Base-by-base conservation (phyloP, 2,797 vertebrate species). In the Myioborus miniatus region DNA sequence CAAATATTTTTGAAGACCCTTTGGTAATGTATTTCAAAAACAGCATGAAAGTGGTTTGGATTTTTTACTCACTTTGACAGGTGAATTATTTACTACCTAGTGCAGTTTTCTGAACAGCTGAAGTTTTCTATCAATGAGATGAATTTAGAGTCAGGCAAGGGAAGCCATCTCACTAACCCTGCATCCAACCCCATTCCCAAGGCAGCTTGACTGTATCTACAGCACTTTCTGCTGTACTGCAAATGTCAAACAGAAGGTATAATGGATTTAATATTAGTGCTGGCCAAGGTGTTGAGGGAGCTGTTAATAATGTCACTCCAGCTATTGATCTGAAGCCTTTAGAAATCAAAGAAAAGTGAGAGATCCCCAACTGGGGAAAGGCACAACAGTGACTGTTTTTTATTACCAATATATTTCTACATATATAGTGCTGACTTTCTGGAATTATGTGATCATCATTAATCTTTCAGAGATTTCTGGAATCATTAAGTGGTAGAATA, bases 271-370 rank as follows among this genome's bases (percentile, higher is more conserved):
- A 98, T 98, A 98, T 98, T 98, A 98, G 97, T 95, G 96, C 97
- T 97, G 97, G 97, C 96, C 97, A 97, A 97, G 97, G 97, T 98
- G 98, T 97, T 98, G 97, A 98, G 98, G 97, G 97, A 98, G 96
- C 98, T 98, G 97, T 98, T 98, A 98, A 98, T 98, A 98, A 98
- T 98, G 98, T 98, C 97, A 98, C 97, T 98, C 95, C 94, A 97
- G 97, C 98, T 98, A 98, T 98, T 98, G 98, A 98, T 98, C 98
- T 97, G 97, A 97, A 98, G 96, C 96, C 97, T 97, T 97, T 97
- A 97, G 97, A 97, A 97, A 98, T 98, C 97, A 97, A 97, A 97
- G 97, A 98, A 98, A 98, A 98, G 97, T 97, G 94, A 97, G 97
- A 96, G 96, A 97, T 97, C 93, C 96, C 96, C 97, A 97, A 91